Base-by-base conservation (phyloP, 2,797 vertebrate species). In the Ctenosaura bakeri region DNA sequence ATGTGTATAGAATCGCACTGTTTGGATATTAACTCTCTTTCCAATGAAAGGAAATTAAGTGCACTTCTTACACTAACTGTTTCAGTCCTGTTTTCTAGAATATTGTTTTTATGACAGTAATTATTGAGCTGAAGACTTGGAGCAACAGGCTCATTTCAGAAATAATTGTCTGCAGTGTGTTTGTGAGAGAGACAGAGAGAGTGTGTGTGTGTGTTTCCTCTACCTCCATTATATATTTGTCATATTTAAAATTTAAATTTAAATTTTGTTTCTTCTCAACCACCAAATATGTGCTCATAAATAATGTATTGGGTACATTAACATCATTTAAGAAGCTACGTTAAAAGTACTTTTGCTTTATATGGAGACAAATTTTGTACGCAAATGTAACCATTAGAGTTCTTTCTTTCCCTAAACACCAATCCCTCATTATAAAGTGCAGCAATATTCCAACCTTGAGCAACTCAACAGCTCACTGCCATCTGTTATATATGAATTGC, bases 401-500 rank as follows among this genome's bases (percentile, higher is more conserved):
- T 20, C 87, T 42, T 46, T 84, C 89, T 89, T 83, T 91, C 69
- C n/a, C 82, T 22, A 77, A 76, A 76, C 85, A 90, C 16, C 46
- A 80, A 78, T 71, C n/a, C 5, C 24, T 86, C 54, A 46, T n/a
- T 78, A 62, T 84, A 81, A 91, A 94, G 62, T 4, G 76, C 26
- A 86, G 8, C 6, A 22, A 90, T 83, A 32, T 86, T 89, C 84
- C 83, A 92, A 73, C 89, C 83, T 92, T 79, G 32, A 91, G 86
- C 71, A 92, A 80, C 90, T 93, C 62, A 86, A 90, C 86, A 92
- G 66, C 88, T 83, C 86, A 88, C 24, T 76, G 71, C 79, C 76
- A 94, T 86, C 89, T 93, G 76, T 80, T 95, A 89, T 6, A 2
- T 76, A 89, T 69, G 81, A 91, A 54, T 84, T 86, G 85, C 62